Conservation (phyloP, 2,797 vertebrate species). For the Coregonus sp. region DNA sequence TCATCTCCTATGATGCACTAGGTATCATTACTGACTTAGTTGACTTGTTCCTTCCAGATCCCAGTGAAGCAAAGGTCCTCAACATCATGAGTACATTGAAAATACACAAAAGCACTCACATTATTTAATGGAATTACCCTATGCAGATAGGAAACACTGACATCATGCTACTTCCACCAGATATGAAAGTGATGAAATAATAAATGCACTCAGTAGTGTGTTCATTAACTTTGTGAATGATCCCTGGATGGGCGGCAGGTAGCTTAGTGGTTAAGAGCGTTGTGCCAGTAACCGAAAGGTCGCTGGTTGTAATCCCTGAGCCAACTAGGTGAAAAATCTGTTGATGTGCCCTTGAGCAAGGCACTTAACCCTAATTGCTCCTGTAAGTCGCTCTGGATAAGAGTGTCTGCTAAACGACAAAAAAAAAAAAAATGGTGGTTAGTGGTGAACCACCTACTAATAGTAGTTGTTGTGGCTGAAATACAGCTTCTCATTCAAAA, state of each 20-base stretch:
- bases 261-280: no score
- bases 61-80: not conserved
- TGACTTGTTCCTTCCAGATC: not conserved
- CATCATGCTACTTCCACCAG: not conserved
- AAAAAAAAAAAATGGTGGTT: conserved; percentile 13
- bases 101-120: not conserved
- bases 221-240: conserved; percentile 14
- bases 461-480: conserved; percentile 16
- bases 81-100: not conserved
- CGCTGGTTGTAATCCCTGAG: no score
- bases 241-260: not conserved
- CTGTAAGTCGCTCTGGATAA: no score
- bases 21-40: not conserved
- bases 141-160: not conserved
- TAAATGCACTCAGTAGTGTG: not conserved
- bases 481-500: not conserved
- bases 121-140: not conserved
- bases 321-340: no score
- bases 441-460: conserved; percentile 10
- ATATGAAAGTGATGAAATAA: not conserved
- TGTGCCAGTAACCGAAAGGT: no score
- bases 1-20: conserved; percentile 9
- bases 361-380: no score
- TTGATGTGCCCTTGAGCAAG: no score
- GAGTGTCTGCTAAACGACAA: no score